phyloP scores from a whole-genome alignment of 2,888 invertebrate genomes.

The Camptogramma bilineatum region DNA sequence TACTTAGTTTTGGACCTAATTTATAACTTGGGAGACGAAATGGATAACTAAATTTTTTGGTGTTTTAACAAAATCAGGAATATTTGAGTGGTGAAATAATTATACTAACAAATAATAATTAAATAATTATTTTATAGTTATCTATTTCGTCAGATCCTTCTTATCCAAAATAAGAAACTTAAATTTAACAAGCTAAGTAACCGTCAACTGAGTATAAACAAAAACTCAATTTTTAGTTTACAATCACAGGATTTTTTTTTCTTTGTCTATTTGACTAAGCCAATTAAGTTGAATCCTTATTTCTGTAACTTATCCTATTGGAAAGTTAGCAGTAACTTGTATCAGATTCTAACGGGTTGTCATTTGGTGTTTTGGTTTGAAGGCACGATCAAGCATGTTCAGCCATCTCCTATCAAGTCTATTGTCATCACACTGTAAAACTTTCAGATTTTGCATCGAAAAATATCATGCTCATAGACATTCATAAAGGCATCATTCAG shows the following conservation, averaged over 20 bases:
- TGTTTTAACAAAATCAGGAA: slow-evolving; percentile 23
- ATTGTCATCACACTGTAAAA: slow-evolving; percentile 19
- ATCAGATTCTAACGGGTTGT: slow-evolving; percentile 6
- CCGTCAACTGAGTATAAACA: slow-evolving; percentile 41
- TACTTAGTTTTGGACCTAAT: slow-evolving; percentile 34
- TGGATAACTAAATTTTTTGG: slow-evolving; percentile 39
- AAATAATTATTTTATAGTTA: no score
- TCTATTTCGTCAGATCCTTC: slow-evolving; percentile 20
- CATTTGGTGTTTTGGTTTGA: background rate
- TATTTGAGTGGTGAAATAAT: slow-evolving; percentile 22
- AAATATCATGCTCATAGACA: slow-evolving; percentile 24
- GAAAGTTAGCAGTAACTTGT: background rate
- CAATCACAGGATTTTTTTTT: slow-evolving; percentile 46
- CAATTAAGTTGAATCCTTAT: slow-evolving; percentile 33
- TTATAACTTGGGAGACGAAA: slow-evolving; percentile 30
- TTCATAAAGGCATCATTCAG: slow-evolving; percentile 2
- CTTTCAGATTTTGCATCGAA: slow-evolving; percentile 17
- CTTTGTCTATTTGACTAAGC: slow-evolving; percentile 46
- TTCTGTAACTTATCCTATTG: slow-evolving; percentile 11
- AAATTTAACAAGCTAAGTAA: slow-evolving; percentile 36
- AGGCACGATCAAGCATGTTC: slow-evolving; percentile 14
- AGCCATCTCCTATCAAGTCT: slow-evolving; percentile 5
- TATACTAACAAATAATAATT: no score
- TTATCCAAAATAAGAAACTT: slow-evolving; percentile 28
- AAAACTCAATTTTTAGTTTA: slow-evolving; percentile 46